Conservation (phyloP, 2,888 invertebrate species). For the Drepanosiphum platanoidis region DNA sequence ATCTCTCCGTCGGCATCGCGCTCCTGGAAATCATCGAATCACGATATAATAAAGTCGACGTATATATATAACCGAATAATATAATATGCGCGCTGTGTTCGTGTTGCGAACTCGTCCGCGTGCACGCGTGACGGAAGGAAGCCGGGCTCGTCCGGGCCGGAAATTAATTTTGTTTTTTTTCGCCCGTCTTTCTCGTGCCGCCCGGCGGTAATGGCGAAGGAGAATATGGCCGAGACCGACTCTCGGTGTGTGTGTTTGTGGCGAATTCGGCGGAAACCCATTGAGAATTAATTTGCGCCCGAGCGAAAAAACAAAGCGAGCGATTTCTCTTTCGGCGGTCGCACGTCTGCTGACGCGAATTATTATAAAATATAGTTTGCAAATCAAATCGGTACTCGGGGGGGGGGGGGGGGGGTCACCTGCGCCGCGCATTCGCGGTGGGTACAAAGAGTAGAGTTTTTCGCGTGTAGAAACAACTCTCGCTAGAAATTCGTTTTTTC, state of each 20-base stretch:
- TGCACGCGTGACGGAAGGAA: neutral
- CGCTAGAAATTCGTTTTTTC: too few relatives aligned
- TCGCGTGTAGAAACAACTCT: too few relatives aligned
- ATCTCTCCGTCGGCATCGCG: neutral
- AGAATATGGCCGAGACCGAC: neutral
- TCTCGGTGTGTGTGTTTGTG: neutral
- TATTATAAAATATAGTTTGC: too few relatives aligned
- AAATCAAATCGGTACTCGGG: too few relatives aligned
- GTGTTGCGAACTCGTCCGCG: neutral
- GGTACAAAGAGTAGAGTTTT: too few relatives aligned
- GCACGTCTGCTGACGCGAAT: too few relatives aligned
- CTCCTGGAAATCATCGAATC: neutral
- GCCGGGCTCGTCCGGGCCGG: neutral
- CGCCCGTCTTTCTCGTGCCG: neutral
- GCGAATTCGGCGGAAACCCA: neutral
- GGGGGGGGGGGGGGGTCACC: too few relatives aligned
- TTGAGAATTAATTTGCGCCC: conserved; percentile 6
- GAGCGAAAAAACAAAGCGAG: neutral
- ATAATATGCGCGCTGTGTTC: too few relatives aligned
- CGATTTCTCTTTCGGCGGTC: too few relatives aligned
- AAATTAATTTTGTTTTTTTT: conserved; percentile 34
- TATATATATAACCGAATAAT: conserved; percentile 5
- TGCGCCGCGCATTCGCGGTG: too few relatives aligned
- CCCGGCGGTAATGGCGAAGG: neutral
- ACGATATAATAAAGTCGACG: conserved; percentile 15